Evolutionary conservation across 1,140 invertebrate species (phyloP), one percentile per base, ranked within the genome.

Genomic region (Nephotettix cincticeps): DNA sequence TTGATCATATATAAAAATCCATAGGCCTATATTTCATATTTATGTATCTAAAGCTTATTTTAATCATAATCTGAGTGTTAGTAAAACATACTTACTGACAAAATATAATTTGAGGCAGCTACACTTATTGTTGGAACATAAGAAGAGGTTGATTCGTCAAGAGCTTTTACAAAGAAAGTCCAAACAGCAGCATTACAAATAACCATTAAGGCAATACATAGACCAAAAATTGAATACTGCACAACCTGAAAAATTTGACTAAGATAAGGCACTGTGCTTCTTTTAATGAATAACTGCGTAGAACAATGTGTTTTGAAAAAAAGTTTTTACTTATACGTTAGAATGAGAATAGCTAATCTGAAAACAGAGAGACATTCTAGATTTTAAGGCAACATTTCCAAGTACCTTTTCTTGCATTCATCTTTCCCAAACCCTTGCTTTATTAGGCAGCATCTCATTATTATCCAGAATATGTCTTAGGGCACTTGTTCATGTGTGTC

Each of bases 31-130:
- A 43, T 43, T 43, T 9, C 9, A 43, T 43, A 9, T 43, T 43
- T 43, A 11, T 43, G n/a, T 11, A 43, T n/a, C 23, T 54, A 11
- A 21, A 54, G 4, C 9, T 11, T 6, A 54, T 54, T 4, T 21
- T 54, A 54, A 54, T 11, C 6, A 11, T 19, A 11, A 54, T 14
- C 21, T 11, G 47, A 11, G 47, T 11, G 23, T 9, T 40, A n/a
- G n/a, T n/a, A n/a, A 6, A 40, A 6, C 19, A 54, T 4, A 61
- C 84, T 84, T 83, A 89, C 88, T 73, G 87, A 88, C 70, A 85
- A 80, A 54, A 89, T 78, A 75, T 88, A 90, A 78, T 86, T 89
- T 3, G 85, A 84, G 3, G 86, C 84, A 25, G 88, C 80, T 66
- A 85, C 87, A 72, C 83, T 81, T 23, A 89, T 81, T 3, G 87